These are phyloP conservation scores for Cremastobaeus sp. DNA, from an alignment of 2,888 invertebrate species.

Conservation along the genomic window DNA sequence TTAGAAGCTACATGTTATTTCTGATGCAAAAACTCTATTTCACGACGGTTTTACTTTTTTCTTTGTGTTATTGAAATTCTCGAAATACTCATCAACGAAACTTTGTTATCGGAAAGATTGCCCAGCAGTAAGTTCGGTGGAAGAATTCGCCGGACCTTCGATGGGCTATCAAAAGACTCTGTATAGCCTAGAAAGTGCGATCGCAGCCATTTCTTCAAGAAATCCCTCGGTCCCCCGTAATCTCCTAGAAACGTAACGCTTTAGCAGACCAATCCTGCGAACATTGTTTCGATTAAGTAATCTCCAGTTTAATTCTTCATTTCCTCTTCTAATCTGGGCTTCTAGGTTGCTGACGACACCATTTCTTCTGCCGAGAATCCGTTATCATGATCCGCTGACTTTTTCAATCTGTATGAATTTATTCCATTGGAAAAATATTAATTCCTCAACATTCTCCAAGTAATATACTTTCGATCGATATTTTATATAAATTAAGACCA, in stretches of 20 bases:
- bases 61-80: constrained; percentile 38
- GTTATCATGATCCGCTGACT: background rate
- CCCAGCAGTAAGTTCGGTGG: constrained; percentile 30
- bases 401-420: no score
- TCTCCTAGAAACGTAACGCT: constrained; percentile 20
- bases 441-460: no score
- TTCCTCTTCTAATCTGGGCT: constrained; percentile 9
- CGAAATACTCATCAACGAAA: constrained; percentile 32
- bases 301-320: constrained; percentile 19
- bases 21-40: background rate
- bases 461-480: no score
- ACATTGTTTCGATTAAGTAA: constrained; percentile 31
- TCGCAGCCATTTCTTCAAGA: constrained; percentile 14
- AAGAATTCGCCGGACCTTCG: constrained; percentile 36
- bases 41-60: constrained; percentile 18
- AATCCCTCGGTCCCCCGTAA: constrained; percentile 23
- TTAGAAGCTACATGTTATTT: no score
- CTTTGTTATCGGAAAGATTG: constrained; percentile 39
- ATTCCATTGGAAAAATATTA: no score
- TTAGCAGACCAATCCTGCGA: constrained; percentile 23
- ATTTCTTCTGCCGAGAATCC: background rate
- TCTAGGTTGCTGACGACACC: background rate
- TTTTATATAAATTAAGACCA: no score
- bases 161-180: constrained; percentile 28
- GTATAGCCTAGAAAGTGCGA: constrained; percentile 27